phyloP scores from a whole-genome alignment of 2,113 vertebrate genomes.

The Hymenochirus boettgeri region DNA sequence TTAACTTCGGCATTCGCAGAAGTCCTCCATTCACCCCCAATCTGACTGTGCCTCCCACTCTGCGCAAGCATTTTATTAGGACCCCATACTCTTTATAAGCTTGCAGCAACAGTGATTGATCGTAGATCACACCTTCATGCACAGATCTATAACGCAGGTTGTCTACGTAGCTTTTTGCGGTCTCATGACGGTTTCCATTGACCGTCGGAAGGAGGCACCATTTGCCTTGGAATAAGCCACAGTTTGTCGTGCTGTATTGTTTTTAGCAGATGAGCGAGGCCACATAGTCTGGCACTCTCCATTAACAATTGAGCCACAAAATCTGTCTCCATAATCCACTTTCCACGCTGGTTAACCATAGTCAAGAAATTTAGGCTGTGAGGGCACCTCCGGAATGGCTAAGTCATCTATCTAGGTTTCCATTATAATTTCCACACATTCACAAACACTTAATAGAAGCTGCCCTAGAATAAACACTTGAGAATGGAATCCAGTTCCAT shows the following conservation, averaged over 20 bases:
- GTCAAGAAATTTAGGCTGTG: constrained; percentile 14
- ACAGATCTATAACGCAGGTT: constrained; percentile 46
- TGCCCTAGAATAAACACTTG: constrained; percentile 46
- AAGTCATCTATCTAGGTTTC: constrained; percentile 44
- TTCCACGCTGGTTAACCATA: constrained; percentile 52
- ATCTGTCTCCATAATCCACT: constrained; percentile 29
- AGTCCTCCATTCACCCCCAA: too few relatives aligned
- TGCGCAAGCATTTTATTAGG: too few relatives aligned
- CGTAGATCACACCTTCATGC: constrained; percentile 51
- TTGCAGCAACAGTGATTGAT: too few relatives aligned
- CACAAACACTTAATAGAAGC: neutral
- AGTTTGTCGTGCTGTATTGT: constrained; percentile 43
- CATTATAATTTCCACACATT: constrained; percentile 44
- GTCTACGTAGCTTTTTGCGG: constrained; percentile 47
- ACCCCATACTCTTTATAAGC: too few relatives aligned
- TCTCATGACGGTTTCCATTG: constrained; percentile 18
- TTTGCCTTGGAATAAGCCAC: constrained; percentile 47
- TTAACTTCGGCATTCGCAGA: too few relatives aligned
- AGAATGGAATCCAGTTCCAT: constrained; percentile 61
- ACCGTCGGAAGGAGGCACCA: constrained; percentile 47
- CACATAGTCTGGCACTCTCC: constrained; percentile 44
- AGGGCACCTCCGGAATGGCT: constrained; percentile 34
- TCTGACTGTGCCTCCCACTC: too few relatives aligned
- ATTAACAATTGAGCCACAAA: constrained; percentile 49
- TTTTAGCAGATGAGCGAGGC: constrained; percentile 36